phyloP scores from a whole-genome alignment of 2,797 vertebrate genomes.

The Dendrocincla fuliginosa region DNA sequence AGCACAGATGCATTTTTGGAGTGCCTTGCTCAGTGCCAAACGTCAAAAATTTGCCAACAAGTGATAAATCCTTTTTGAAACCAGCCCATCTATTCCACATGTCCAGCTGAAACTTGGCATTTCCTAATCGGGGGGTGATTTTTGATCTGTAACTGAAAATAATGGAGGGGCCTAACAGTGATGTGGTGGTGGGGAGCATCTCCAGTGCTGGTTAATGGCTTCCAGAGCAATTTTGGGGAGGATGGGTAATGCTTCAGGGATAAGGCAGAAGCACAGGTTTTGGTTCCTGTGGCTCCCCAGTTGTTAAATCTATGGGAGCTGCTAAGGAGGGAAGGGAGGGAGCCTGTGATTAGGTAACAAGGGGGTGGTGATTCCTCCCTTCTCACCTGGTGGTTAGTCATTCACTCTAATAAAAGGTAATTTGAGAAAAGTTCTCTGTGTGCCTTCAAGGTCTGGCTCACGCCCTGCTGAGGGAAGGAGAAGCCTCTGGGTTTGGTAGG shows the following conservation, averaged over 20 bases:
- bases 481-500: neutral
- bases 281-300: neutral
- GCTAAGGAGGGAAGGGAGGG: neutral
- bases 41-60: neutral
- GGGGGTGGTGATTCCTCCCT: neutral
- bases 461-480: rapidly evolving
- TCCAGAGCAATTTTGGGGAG: neutral
- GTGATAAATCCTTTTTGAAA: slow-evolving; percentile 20
- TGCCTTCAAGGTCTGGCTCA: neutral
- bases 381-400: neutral
- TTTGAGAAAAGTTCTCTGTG: neutral
- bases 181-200: neutral
- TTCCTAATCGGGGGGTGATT: neutral
- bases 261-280: no score
- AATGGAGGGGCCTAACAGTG: neutral
- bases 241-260: neutral
- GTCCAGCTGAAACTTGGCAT: neutral
- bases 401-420: neutral
- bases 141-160: neutral
- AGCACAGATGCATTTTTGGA: neutral
- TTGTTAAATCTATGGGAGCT: neutral
- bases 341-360: neutral
- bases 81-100: neutral
- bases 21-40: slow-evolving; percentile 2
- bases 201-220: neutral